Evolutionary conservation across 2,888 invertebrate genomes (phyloP).

Genomic region (Pterostichus niger): DNA sequence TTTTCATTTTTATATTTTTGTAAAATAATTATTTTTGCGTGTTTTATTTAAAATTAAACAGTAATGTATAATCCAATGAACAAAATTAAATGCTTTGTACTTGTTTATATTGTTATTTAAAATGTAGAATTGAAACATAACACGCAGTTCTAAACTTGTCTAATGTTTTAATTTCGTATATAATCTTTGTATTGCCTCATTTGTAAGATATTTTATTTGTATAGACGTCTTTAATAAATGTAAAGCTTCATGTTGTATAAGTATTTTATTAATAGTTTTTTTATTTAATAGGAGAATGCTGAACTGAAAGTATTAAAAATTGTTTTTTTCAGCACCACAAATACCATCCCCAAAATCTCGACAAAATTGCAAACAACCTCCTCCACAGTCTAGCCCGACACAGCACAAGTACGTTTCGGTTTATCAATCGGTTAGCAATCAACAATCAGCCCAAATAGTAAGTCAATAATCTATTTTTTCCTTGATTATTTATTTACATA

Average conservation of each 20-base stretch:
- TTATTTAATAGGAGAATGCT: not conserved
- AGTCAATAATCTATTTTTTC: slow-evolving; percentile 68
- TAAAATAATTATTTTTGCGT: slow-evolving; percentile 16
- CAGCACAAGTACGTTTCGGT: slow-evolving; percentile 80
- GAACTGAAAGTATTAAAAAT: slow-evolving; percentile 38
- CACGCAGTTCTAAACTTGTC: slow-evolving; percentile 11
- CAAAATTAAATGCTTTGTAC: not conserved
- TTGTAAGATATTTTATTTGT: slow-evolving; percentile 40
- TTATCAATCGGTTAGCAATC: slow-evolving; percentile 78
- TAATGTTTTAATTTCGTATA: slow-evolving; percentile 32
- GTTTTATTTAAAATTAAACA: slow-evolving; percentile 14
- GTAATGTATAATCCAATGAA: not conserved
- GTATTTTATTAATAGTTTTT: slow-evolving; percentile 23
- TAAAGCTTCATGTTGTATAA: slow-evolving; percentile 25
- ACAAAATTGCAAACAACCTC: slow-evolving; percentile 78
- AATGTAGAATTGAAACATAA: not conserved
- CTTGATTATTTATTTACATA: slow-evolving; percentile 62
- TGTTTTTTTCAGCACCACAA: slow-evolving; percentile 76
- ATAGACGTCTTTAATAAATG: slow-evolving; percentile 37
- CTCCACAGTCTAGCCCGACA: slow-evolving; percentile 80
- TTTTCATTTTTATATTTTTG: slow-evolving; percentile 6
- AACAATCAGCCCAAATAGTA: slow-evolving; percentile 75
- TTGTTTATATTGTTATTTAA: slow-evolving; percentile 16
- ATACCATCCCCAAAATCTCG: slow-evolving; percentile 81
- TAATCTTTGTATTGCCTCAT: slow-evolving; percentile 12